Evolutionary conservation across 2,797 vertebrate species (phyloP), one percentile per base, ranked within the genome.

Genomic region (Podargus strigoides): DNA sequence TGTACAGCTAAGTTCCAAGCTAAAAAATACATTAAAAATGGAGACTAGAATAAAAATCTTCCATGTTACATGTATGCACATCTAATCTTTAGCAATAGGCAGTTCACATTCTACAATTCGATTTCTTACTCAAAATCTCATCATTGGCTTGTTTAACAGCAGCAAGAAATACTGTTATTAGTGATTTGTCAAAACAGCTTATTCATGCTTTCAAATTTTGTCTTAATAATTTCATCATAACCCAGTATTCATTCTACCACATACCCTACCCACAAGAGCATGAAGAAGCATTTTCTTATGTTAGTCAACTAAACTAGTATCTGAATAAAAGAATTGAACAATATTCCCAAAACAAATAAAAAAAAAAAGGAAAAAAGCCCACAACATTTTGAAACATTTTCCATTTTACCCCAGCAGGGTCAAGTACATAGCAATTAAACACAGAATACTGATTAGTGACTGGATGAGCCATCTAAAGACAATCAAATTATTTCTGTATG

Each of bases 1-100:
- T 98, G 98, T 91, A 99, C 96, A 84, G 98, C 99, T 49, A 98
- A 97, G 95, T 99, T 99, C 99, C 99, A 99, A 79, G 99, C 99
- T 99, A 94, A 94, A 12, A 97, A 94, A 97, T 81, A 95, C 49
- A 97, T 55, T 63, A 87, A 93, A 72, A 87, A 76, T 34, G 28
- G 73, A 91, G 14, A 60, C 9, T 60, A 91, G 34, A 91, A 81
- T 81, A 75, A 95, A 87, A 78, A 78, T 44, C 50, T 93, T 66
- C 66, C 47, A 7, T 7, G 3, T 58, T 78, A 68, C 3, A 2
- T 9, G 22, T 55, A 16, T 82, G 26, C 23, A 42, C 49, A 86
- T 46, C 21, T 26, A 50, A 74, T 27, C 37, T 82, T 34, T 52
- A 59, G 42, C 42, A 76, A 79, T 0, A 68, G 34, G 44, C 42